These are phyloP conservation scores for Alloplasta piceator DNA, from an alignment of 2,888 invertebrate genomes.

Conservation along the genomic window DNA sequence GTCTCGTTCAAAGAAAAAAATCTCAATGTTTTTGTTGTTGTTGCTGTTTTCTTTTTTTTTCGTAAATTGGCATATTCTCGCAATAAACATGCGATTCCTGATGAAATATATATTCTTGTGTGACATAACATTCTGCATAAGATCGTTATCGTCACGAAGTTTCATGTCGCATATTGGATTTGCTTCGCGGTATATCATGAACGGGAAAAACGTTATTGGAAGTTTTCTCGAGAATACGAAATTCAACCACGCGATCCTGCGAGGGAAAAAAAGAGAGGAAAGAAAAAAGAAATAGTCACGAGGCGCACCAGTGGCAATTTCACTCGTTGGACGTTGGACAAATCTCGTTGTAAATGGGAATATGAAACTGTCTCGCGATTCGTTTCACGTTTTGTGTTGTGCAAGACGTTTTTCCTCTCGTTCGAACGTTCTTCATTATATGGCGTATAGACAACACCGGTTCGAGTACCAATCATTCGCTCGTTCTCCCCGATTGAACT, in stretches of 20 bases:
- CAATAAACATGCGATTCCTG: constrained; percentile 4
- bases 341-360: constrained; percentile 60
- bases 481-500: not conserved
- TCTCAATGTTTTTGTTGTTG: too few species aligned
- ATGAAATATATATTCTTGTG: constrained; percentile 2
- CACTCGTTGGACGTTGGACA: constrained; percentile 23
- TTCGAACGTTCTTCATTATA: constrained; percentile 32
- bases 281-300: not conserved
- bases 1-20: too few species aligned
- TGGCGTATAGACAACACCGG: constrained; percentile 30
- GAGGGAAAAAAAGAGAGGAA: too few species aligned
- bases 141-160: constrained; percentile 35
- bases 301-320: constrained; percentile 24
- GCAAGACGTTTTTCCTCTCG: constrained; percentile 58
- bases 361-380: constrained; percentile 76
- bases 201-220: constrained; percentile 1
- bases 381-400: constrained; percentile 61
- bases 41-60: too few species aligned
- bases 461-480: constrained; percentile 39
- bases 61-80: constrained; percentile 4
- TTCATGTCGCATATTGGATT: constrained; percentile 6
- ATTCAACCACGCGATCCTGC: constrained; percentile 12
- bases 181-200: constrained; percentile 7
- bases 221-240: constrained; percentile 13
- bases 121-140: constrained; percentile 23